Evolutionary conservation across 2,888 invertebrate species (phyloP), one percentile per base, ranked within the genome.

Genomic region (Drosophila cracens): DNA sequence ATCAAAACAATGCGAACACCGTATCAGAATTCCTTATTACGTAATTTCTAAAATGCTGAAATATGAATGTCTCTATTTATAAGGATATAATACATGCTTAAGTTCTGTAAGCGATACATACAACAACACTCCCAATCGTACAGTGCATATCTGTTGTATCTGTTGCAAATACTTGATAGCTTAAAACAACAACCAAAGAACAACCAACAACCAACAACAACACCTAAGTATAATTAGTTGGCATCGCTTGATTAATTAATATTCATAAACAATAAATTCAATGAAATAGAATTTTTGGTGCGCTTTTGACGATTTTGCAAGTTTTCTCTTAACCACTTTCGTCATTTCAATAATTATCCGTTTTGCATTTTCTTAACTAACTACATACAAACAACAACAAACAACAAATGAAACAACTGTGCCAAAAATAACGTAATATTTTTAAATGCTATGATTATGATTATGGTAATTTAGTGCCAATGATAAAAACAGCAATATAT

Each of bases 161-260:
- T 76, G 76, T 79, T 66, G 69, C 65, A 52, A 52, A 71, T 71
- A 76, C 72, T 76, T 76, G 68, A 53, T 70, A 67, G 60, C 57
- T 60, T 65, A 52, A 58, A 25, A 43, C 51, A 59, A 53, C 25
- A 46, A 46, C 46, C 46, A 46, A 46, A 46, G 46, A 46, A 25
- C 25, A 25, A 46, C 16, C 46, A 46, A 46, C 25, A 46, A 33
- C 27, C 21, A 60, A 52, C 29, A 34, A 53, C 36, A 69, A 61
- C 58, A 65, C 65, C 48, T 58, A 76, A 61, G 60, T 77, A 86
- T 65, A 68, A 63, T 86, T 83, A 83, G 91, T 91, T 91, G 91
- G 91, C 91, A 91, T 91, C 91, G 91, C 91, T 91, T 91, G 91
- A 87, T 87, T 75, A 87, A 76, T 68, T 77, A 79, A 74, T 64